Evolutionary conservation across 2,888 invertebrate genomes (phyloP).

Genomic region (Eumacrocentrus americanus): DNA sequence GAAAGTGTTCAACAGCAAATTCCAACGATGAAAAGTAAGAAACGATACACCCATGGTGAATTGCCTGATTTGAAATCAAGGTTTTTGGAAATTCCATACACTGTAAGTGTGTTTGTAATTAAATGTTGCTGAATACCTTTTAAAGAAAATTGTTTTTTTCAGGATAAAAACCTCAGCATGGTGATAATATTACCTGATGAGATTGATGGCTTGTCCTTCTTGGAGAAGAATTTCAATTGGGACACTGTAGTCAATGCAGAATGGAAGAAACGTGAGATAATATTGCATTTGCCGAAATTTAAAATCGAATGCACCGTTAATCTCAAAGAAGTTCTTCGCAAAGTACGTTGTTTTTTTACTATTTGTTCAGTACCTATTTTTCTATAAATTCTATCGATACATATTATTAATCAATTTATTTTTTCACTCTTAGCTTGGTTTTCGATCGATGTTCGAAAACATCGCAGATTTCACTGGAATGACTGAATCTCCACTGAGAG

Average conservation of each 20-base stretch:
- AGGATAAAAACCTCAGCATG: constrained; percentile 74
- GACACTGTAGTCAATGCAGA: constrained; percentile 46
- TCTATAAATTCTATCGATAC: constrained; percentile 13
- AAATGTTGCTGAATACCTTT: not conserved
- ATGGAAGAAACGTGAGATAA: constrained; percentile 45
- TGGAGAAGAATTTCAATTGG: constrained; percentile 60
- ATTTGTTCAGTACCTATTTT: not conserved
- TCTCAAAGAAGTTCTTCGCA: constrained; percentile 53
- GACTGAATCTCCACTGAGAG: constrained; percentile 53
- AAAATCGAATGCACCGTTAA: constrained; percentile 61
- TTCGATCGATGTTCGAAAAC: constrained; percentile 58
- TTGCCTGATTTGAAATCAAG: constrained; percentile 65
- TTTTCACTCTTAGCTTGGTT: constrained; percentile 60
- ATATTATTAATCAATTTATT: no score
- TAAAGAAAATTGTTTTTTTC: constrained; percentile 16
- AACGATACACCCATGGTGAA: constrained; percentile 63
- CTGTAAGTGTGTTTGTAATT: constrained; percentile 46
- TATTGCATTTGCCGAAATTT: constrained; percentile 63
- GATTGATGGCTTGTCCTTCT: constrained; percentile 65
- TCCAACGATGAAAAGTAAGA: constrained; percentile 74
- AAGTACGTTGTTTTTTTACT: no score
- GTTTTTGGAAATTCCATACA: constrained; percentile 76
- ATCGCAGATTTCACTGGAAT: constrained; percentile 61
- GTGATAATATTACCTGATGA: constrained; percentile 75
- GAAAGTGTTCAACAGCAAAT: constrained; percentile 66